These are phyloP conservation scores for Agonum fuliginosum DNA, from an alignment of 2,888 invertebrate species.

Conservation along the genomic window DNA sequence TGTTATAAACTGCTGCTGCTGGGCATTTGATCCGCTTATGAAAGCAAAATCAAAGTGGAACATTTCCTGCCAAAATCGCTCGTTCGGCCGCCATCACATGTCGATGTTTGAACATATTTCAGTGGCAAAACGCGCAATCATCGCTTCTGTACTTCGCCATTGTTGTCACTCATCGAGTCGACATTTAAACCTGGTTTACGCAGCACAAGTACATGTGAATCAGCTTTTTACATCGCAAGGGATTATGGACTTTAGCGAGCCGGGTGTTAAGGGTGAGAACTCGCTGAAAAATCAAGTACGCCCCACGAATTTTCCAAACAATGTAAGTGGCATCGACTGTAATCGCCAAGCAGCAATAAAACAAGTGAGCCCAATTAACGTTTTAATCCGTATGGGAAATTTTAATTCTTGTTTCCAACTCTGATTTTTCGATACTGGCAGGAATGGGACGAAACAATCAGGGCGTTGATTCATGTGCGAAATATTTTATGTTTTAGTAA, in stretches of 20 bases:
- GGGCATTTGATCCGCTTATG: constrained; percentile 18
- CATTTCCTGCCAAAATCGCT: neutral
- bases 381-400: constrained; percentile 41
- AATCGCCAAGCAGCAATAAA: constrained; percentile 50
- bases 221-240: constrained; percentile 30
- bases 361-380: constrained; percentile 46
- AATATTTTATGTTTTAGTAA: no score
- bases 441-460: no score
- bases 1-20: no score
- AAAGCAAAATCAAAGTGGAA: neutral
- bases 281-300: neutral
- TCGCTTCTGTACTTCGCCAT: constrained; percentile 33
- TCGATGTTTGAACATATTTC: constrained; percentile 23
- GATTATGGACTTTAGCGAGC: neutral
- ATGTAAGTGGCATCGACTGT: constrained; percentile 48
- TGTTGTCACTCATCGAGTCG: constrained; percentile 53
- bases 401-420: constrained; percentile 48
- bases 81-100: neutral
- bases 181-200: constrained; percentile 53
- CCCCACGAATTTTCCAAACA: constrained; percentile 46
- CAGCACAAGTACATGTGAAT: constrained; percentile 53
- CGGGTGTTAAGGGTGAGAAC: neutral
- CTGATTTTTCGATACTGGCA: no score
- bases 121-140: constrained; percentile 45
- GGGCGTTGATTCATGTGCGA: no score